Percentiles rank a stretch among this genome's conserved stretches.
phyloP scores from a whole-genome alignment of 92 coral and sea anemone species.

The Bergia puertoricense region DNA sequence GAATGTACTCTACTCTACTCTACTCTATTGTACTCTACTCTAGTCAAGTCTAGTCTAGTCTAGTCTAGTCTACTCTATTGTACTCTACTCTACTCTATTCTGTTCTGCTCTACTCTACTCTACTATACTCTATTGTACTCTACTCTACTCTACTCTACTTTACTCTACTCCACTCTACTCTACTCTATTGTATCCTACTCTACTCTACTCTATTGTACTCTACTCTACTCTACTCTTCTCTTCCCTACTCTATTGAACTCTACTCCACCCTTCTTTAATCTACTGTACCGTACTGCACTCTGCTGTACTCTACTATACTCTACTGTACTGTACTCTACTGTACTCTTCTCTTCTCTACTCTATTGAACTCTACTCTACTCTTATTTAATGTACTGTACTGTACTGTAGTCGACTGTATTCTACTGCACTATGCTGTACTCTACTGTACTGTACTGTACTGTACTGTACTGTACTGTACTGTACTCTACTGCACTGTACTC shows the following conservation, averaged over 20 bases:
- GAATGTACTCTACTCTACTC: too few species aligned
- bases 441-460: neutral
- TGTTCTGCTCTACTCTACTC: too few species aligned
- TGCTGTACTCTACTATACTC: too few species aligned
- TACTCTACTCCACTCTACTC: neutral
- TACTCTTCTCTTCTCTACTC: too few species aligned
- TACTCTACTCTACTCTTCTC: neutral
- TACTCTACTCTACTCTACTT: neutral
- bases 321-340: too few species aligned
- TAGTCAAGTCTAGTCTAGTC: too few species aligned
- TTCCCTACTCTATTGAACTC: neutral
- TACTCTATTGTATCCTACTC: neutral
- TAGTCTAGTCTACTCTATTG: neutral
- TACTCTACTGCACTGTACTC: neutral
- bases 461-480: neutral
- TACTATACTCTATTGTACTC: too few species aligned
- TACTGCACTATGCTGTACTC: neutral
- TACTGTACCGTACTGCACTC: neutral
- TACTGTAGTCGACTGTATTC: neutral
- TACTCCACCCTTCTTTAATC: neutral
- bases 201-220: too few species aligned
- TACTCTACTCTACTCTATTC: neutral
- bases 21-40: too few species aligned
- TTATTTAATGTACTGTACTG: neutral
- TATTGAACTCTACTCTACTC: neutral